Percentiles rank a stretch among this genome's conserved stretches.
Conservation (phyloP, 2,113 vertebrate species). For the Caloenas nicobarica region DNA sequence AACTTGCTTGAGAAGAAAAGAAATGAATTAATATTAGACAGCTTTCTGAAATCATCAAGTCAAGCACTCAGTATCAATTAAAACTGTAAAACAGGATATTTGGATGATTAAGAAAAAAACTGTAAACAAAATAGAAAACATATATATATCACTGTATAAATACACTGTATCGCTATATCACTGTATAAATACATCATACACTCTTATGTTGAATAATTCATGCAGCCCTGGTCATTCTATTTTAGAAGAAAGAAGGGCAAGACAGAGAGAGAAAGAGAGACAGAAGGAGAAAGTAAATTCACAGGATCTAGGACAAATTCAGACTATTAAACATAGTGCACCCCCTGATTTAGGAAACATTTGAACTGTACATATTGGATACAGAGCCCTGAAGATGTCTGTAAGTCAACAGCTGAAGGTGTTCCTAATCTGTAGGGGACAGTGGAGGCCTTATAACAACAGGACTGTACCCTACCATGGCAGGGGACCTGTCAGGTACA, state of each 20-base stretch:
- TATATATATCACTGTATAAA: slow-evolving; percentile 59
- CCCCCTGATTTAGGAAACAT: slow-evolving; percentile 22
- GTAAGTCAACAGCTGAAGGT: slow-evolving; percentile 7
- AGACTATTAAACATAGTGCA: slow-evolving; percentile 35
- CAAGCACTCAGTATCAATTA: slow-evolving; percentile 26
- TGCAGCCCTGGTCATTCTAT: slow-evolving; percentile 57
- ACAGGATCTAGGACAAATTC: slow-evolving; percentile 45
- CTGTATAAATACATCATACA: slow-evolving; percentile 67
- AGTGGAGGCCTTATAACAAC: not conserved
- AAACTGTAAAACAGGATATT: slow-evolving; percentile 29
- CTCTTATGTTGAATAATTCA: slow-evolving; percentile 63
- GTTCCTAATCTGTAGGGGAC: not conserved
- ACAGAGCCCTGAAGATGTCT: not conserved
- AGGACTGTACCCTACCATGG: not conserved
- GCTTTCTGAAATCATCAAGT: slow-evolving; percentile 19
- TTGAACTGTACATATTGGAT: slow-evolving; percentile 26
- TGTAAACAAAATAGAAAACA: slow-evolving; percentile 67
- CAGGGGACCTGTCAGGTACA: not conserved
- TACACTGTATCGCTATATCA: slow-evolving; percentile 56
- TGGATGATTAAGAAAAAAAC: slow-evolving; percentile 48
- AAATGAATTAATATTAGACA: not conserved
- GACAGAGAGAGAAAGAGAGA: slow-evolving; percentile 29
- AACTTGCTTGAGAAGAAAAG: slow-evolving; percentile 31
- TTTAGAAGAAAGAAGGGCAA: slow-evolving; percentile 52
- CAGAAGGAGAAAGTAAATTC: slow-evolving; percentile 46